A percentile compares a stretch with the other conserved stretches of the same genome.
Evolutionary conservation across 2,113 vertebrate species (phyloP).

Genomic region (Megaceryle torquata): DNA sequence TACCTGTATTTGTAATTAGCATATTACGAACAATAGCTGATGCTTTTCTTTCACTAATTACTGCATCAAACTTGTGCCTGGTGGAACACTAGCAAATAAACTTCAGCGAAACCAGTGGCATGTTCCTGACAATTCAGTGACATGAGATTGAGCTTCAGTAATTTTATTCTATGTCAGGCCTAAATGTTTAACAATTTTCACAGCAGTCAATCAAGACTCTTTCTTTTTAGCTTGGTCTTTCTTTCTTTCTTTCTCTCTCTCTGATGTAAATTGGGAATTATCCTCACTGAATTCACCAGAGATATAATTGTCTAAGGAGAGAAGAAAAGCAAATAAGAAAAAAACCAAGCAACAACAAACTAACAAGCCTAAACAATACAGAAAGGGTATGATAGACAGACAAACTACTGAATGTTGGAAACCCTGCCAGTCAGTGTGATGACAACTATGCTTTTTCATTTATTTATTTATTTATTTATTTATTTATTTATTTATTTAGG

Average conservation of each 20-base stretch:
- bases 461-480: too few species aligned
- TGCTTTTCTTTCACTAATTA: not conserved
- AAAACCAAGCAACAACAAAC: fast-evolving
- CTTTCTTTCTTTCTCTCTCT: not conserved
- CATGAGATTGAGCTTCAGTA: not conserved
- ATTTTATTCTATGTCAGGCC: not conserved
- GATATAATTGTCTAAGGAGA: not conserved
- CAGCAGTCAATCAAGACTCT: not conserved
- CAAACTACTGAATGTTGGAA: not conserved
- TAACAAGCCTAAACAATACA: not conserved
- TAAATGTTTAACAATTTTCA: slow-evolving; percentile 25
- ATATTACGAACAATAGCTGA: not conserved
- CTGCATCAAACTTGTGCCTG: not conserved
- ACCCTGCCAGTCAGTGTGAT: not conserved
- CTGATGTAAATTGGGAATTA: not conserved
- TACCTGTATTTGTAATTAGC: not conserved
- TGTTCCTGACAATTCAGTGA: not conserved
- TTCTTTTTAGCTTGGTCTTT: not conserved
- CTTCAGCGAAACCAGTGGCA: not conserved
- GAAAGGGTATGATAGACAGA: not conserved
- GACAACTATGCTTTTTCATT: not conserved
- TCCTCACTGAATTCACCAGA: not conserved
- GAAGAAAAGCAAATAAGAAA: not conserved
- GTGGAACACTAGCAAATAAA: not conserved
- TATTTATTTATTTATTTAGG: too few species aligned